These are phyloP conservation scores for Diarsia dahlii DNA, from an alignment of 2,888 invertebrate genomes.

Conservation along the genomic window DNA sequence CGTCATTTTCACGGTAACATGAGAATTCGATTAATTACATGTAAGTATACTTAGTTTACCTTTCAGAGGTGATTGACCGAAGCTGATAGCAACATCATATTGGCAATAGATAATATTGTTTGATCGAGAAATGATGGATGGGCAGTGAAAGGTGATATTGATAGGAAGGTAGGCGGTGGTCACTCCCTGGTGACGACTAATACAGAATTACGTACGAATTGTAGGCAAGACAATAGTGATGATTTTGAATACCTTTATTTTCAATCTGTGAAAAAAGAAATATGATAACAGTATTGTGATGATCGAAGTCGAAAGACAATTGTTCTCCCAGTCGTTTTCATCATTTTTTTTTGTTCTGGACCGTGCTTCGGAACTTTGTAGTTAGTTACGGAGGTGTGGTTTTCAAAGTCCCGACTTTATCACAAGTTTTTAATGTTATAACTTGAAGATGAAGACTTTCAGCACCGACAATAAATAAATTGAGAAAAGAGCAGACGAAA, in stretches of 20 bases:
- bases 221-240: too few relatives aligned
- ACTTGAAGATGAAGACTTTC: too few relatives aligned
- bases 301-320: too few relatives aligned
- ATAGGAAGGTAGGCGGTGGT: neutral
- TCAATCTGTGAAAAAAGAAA: too few relatives aligned
- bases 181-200: neutral
- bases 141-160: neutral
- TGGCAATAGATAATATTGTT: neutral
- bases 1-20: conserved; percentile 22
- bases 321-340: too few relatives aligned
- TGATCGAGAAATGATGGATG: neutral
- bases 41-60: conserved; percentile 22
- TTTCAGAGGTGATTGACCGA: conserved; percentile 40
- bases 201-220: neutral
- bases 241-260: too few relatives aligned
- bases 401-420: too few relatives aligned
- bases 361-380: too few relatives aligned
- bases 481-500: neutral
- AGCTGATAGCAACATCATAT: conserved; percentile 6
- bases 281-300: too few relatives aligned
- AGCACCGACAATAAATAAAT: neutral
- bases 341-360: too few relatives aligned
- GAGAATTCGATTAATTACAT: conserved; percentile 43
- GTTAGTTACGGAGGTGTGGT: too few relatives aligned
- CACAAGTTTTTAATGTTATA: too few relatives aligned